These are phyloP conservation scores for Hemibagrus wyckioides DNA, from an alignment of 2,113 vertebrate species.

Conservation along the genomic window DNA sequence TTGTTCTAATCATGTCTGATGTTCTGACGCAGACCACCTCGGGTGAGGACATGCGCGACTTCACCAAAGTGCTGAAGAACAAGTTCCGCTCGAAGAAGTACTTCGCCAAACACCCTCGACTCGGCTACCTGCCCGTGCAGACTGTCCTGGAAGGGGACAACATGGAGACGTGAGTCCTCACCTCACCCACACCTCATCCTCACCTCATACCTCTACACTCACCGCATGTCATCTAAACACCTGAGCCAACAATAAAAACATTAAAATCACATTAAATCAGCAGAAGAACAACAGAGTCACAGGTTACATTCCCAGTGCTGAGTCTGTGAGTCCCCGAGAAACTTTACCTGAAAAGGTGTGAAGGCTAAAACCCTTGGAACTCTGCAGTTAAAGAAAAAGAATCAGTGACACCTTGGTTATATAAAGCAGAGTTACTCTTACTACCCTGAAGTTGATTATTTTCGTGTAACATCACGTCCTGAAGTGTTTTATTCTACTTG, in stretches of 20 bases:
- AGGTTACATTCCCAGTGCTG: not conserved
- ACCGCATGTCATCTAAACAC: not conserved
- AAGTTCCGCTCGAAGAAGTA: slow-evolving; percentile 99
- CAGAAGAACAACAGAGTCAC: not conserved
- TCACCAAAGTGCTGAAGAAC: slow-evolving; percentile 98
- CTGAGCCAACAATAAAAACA: not conserved
- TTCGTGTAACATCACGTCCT: not conserved
- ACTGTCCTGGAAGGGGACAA: slow-evolving; percentile 96
- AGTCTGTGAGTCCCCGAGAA: not conserved
- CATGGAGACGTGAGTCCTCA: slow-evolving; percentile 91
- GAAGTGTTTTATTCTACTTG: not conserved
- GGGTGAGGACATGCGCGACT: slow-evolving; percentile 96
- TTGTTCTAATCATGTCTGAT: not conserved
- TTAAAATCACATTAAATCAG: not conserved
- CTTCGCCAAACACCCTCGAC: slow-evolving; percentile 93
- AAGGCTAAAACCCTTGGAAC: not conserved
- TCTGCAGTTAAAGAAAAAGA: not conserved
- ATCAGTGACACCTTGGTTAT: not conserved
- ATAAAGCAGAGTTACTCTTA: not conserved
- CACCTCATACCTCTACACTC: not conserved
- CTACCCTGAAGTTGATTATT: not conserved
- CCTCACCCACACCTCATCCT: too few species aligned
- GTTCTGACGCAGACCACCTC: slow-evolving; percentile 85
- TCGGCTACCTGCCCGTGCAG: slow-evolving; percentile 97
- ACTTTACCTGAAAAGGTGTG: not conserved